Percentiles rank a stretch among this genome's conserved stretches.
Evolutionary conservation across 1,140 invertebrate genomes (phyloP).

Genomic region (Micrasema minimum): DNA sequence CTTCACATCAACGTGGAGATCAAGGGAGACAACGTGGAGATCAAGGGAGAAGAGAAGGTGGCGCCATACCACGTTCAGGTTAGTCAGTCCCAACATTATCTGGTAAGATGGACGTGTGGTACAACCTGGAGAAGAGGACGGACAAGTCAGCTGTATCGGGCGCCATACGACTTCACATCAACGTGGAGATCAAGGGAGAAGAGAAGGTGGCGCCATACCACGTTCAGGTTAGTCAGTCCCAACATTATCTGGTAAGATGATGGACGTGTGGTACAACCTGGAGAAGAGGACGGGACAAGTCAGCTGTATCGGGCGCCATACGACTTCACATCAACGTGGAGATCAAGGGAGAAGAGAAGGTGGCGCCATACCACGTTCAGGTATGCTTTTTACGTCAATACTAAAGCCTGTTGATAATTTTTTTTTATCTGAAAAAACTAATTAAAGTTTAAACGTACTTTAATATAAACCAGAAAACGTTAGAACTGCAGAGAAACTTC

Average conservation of each 20-base stretch:
- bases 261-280: conserved; percentile 99
- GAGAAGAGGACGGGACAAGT: conserved; percentile 99
- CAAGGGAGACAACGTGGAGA: no score
- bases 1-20: conserved; percentile 99
- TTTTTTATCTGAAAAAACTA: no score
- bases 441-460: no score
- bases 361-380: conserved; percentile 99
- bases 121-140: conserved; percentile 98
- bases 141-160: conserved; percentile 99
- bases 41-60: conserved; percentile 99
- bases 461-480: no score
- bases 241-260: conserved; percentile 97
- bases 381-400: no score
- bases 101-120: conserved; percentile 99
- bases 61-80: conserved; percentile 98
- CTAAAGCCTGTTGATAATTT: no score
- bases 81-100: conserved; percentile 82
- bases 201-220: conserved; percentile 99
- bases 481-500: no score
- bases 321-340: conserved; percentile 99
- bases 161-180: conserved; percentile 96
- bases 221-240: conserved; percentile 91
- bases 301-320: conserved; percentile 98
- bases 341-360: conserved; percentile 99
- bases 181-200: conserved; percentile 99